Conservation (phyloP, 92 coral and sea anemone genomes). For the Porites divaricata region DNA sequence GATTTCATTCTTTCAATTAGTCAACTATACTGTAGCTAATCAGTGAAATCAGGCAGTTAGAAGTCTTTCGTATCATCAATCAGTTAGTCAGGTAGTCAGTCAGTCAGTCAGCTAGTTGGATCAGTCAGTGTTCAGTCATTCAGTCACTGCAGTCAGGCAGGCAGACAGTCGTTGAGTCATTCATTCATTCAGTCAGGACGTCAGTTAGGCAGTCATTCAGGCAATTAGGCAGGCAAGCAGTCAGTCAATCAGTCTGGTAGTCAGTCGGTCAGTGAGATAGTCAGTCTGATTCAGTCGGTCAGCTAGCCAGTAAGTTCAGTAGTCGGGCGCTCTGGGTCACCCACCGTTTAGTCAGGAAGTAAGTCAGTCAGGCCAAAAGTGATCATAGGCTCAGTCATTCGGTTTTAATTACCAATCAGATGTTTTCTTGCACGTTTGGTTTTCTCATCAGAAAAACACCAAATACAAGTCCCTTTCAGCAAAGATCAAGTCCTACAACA, state of each 20-base stretch:
- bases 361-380: neutral
- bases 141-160: slow-evolving; percentile 15
- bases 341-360: neutral
- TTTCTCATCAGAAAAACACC: slow-evolving; percentile 69
- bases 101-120: neutral
- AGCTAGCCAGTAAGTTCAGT: neutral
- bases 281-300: neutral
- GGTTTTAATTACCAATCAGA: too few species aligned
- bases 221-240: neutral
- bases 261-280: neutral
- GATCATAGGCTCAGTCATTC: too few species aligned
- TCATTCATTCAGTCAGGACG: neutral
- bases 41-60: neutral
- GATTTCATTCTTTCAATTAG: neutral
- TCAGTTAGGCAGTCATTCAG: neutral
- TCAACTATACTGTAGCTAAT: neutral
- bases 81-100: slow-evolving; percentile 27
- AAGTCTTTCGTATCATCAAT: neutral
- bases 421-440: too few species aligned
- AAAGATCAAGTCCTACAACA: slow-evolving; percentile 51
- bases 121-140: slow-evolving; percentile 11
- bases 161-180: slow-evolving; percentile 1
- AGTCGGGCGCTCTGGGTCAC: neutral
- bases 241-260: neutral
- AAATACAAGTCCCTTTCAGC: slow-evolving; percentile 73